Conservation (phyloP, 2,113 vertebrate genomes). For the Budorcas taxicolor region DNA sequence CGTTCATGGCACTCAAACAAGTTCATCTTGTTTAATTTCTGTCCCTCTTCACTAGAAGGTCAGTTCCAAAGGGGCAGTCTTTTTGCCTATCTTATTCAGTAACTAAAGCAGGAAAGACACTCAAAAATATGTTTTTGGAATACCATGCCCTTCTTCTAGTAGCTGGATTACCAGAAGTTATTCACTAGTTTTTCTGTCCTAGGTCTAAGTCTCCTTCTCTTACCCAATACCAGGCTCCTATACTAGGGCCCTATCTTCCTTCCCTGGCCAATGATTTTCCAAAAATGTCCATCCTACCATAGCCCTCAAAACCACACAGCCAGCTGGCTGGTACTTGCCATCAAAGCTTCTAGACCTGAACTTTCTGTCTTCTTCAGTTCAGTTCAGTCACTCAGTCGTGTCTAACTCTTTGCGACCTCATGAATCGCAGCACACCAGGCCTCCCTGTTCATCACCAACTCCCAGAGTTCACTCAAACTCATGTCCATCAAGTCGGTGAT, state of each 20-base stretch:
- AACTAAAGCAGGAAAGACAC: background rate
- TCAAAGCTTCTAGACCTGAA: background rate
- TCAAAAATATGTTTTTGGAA: background rate
- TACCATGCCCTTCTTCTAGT: background rate
- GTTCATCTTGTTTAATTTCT: background rate
- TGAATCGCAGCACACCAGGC: too few species aligned
- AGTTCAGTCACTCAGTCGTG: too few species aligned
- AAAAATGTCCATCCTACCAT: background rate
- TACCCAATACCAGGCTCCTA: background rate
- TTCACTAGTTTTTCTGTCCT: background rate
- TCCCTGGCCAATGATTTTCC: background rate
- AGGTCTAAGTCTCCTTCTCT: background rate
- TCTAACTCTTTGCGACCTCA: fast-evolving
- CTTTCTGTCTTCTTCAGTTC: background rate
- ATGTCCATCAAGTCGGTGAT: too few species aligned
- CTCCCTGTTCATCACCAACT: too few species aligned
- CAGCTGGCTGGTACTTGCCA: background rate
- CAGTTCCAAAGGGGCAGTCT: background rate
- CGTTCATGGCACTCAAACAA: background rate
- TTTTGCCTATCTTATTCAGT: background rate
- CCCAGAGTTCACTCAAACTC: too few species aligned
- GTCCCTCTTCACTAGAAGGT: background rate
- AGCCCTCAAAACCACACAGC: background rate
- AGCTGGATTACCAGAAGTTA: background rate
- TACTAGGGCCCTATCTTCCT: background rate